phyloP scores from a whole-genome alignment of 2,113 vertebrate genomes.

The Theristicus caerulescens region DNA sequence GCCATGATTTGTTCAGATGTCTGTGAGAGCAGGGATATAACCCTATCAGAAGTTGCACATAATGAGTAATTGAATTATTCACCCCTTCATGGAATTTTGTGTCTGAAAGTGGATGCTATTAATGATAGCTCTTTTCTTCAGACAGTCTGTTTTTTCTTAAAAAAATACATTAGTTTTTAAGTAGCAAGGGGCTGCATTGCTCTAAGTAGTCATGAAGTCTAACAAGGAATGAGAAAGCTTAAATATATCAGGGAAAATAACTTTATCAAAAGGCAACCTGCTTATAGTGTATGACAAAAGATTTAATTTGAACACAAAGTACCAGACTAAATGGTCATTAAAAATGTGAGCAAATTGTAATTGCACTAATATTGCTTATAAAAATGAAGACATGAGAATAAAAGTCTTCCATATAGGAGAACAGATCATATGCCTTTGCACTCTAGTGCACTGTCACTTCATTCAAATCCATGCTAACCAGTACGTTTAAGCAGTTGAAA shows the following conservation, averaged over 20 bases:
- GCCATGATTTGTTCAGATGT: accelerated
- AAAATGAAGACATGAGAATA: background rate
- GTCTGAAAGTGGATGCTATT: background rate
- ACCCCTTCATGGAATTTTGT: background rate
- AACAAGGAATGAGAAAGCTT: background rate
- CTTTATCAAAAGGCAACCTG: background rate
- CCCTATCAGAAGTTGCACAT: background rate
- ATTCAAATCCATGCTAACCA: background rate
- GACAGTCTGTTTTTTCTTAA: background rate
- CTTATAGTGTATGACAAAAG: background rate
- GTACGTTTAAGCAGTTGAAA: background rate
- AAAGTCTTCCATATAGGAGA: background rate
- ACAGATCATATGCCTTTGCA: background rate
- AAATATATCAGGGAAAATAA: background rate
- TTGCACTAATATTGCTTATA: background rate
- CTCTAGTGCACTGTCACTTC: background rate
- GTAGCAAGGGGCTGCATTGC: background rate
- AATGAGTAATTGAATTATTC: background rate
- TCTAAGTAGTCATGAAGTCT: background rate
- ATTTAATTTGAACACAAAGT: background rate
- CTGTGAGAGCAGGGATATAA: background rate
- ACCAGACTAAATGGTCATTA: background rate
- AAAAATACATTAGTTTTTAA: background rate
- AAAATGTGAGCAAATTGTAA: background rate
- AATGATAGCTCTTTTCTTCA: background rate